Evolutionary conservation across 2,113 vertebrate species (phyloP), one percentile per base, ranked within the genome.

Genomic region (Hemicordylus capensis): DNA sequence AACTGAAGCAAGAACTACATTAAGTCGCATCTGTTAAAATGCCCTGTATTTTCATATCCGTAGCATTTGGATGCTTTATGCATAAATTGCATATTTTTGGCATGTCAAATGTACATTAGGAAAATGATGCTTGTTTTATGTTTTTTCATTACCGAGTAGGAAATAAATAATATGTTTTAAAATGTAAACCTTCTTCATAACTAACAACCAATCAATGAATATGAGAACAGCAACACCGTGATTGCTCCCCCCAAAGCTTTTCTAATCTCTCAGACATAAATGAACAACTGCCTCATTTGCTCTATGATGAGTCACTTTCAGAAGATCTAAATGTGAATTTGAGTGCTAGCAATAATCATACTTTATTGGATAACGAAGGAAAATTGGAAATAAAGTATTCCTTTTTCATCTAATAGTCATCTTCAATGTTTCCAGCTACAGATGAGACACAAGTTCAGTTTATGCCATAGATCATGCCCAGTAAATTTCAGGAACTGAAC

Each of bases 121-220:
- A 94, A 96, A 95, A 95, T 94, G 73, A 96, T 94, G 90, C 91
- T 95, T 95, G 93, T 96, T 96, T 96, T 93, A 94, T 91, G 92
- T 90, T 88, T 93, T 92, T 92, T 96, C 87, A 73, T 97, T 97
- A 96, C 92, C 89, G 84, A 78, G 88, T 93, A 94, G 84, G 87
- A 89, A 93, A 94, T 90, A 96, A 95, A 95, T 89, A 94, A 92
- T 89, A 95, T 86, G 83, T 34, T 90, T 95, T 94, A 89, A 93
- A 88, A 76, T 63, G 91, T 92, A 93, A 95, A 91, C 96, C 89
- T 95, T 88, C 81, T 95, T 93, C 91, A 87, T 92, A 95, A 94
- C 2, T 0, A 92, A 93, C 92, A 91, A 80, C 87, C 70, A 92
- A 82, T 92, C 87, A 89, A 93, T 91, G 89, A 64, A 17, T 19